phyloP scores from a whole-genome alignment of 2,888 invertebrate species.

The Caenorhabditis sp. region DNA sequence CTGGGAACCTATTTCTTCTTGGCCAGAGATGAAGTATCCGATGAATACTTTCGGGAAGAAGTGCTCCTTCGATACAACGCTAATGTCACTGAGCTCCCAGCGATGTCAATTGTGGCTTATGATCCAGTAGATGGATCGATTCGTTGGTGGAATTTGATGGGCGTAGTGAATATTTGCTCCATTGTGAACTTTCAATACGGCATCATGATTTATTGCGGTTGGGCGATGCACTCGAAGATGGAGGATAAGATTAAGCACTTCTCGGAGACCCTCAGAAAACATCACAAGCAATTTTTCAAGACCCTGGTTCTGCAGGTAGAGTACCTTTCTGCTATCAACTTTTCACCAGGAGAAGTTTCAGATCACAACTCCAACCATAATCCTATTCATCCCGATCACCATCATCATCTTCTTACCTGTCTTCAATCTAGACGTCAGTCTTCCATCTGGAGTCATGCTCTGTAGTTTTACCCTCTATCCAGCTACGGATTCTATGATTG shows the following conservation, averaged over 20 bases:
- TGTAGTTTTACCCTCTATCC: constrained; percentile 35
- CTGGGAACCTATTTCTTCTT: not conserved
- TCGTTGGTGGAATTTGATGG: constrained; percentile 9
- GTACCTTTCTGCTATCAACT: too few relatives aligned
- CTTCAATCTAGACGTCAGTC: constrained; percentile 32
- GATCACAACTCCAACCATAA: constrained; percentile 21
- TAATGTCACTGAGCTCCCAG: not conserved
- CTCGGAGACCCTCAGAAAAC: constrained; percentile 13
- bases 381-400: constrained; percentile 26
- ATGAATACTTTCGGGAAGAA: not conserved
- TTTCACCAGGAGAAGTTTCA: too few relatives aligned
- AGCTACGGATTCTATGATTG: constrained; percentile 15
- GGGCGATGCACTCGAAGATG: constrained; percentile 12
- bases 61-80: not conserved
- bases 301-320: constrained; percentile 22
- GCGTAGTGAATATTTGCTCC: not conserved
- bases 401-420: constrained; percentile 8
- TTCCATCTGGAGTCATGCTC: constrained; percentile 20
- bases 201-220: constrained; percentile 31
- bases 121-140: constrained; percentile 12
- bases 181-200: constrained; percentile 13
- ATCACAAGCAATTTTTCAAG: constrained; percentile 38
- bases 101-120: not conserved
- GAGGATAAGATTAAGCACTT: constrained; percentile 19
- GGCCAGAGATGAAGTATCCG: not conserved